A percentile compares a stretch with the other conserved stretches of the same genome.
Conservation (phyloP, 2,888 invertebrate species). For the Drosophila anceps region DNA sequence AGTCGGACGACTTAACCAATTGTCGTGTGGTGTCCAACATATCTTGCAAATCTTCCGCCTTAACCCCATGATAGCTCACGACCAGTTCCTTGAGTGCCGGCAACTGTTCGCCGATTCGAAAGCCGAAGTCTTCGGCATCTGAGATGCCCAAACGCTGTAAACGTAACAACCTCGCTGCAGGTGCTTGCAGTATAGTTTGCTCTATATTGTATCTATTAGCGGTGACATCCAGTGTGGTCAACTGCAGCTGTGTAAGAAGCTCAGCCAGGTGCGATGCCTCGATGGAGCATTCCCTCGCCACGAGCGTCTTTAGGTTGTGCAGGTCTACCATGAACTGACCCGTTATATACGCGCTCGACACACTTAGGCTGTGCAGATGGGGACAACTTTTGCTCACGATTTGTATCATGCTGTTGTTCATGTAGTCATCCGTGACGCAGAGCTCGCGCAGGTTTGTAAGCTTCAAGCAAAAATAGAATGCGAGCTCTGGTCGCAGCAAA, state of each 20-base stretch:
- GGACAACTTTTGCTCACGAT: constrained; percentile 57
- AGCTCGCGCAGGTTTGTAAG: constrained; percentile 57
- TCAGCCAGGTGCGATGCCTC: constrained; percentile 49
- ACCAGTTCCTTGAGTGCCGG: constrained; percentile 57
- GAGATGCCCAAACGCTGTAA: constrained; percentile 64
- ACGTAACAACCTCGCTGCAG: constrained; percentile 28
- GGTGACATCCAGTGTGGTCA: constrained; percentile 61
- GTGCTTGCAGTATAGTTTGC: constrained; percentile 46
- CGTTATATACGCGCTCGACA: constrained; percentile 66
- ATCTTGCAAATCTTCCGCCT: constrained; percentile 40
- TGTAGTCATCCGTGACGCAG: constrained; percentile 59
- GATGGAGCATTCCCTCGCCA: constrained; percentile 68
- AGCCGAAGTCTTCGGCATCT: constrained; percentile 59
- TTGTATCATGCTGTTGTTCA: constrained; percentile 71
- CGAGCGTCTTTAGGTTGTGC: constrained; percentile 50
- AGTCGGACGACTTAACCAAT: constrained; percentile 23
- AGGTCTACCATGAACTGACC: constrained; percentile 57
- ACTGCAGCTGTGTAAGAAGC: constrained; percentile 43
- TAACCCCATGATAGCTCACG: constrained; percentile 59
- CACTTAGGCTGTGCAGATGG: constrained; percentile 56
- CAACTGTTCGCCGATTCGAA: constrained; percentile 61
- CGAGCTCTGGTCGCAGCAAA: constrained; percentile 57
- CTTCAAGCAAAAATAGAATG: constrained; percentile 60
- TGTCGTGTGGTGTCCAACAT: constrained; percentile 59
- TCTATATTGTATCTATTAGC: constrained; percentile 56